These are phyloP conservation scores for Anser brachyrhynchus DNA, from an alignment of 2,113 vertebrate species.

Conservation along the genomic window DNA sequence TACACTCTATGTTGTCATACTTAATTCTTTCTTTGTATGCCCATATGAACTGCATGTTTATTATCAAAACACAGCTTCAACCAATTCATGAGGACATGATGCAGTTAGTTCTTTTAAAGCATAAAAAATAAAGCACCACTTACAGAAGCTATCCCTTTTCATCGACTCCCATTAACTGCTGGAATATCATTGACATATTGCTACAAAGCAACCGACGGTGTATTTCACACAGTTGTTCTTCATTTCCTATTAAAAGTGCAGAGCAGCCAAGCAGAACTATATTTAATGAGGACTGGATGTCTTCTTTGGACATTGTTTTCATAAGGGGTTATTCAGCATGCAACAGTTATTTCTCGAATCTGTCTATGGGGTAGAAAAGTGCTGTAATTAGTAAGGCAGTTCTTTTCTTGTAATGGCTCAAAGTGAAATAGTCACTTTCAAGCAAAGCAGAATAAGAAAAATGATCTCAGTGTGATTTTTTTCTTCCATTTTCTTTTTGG, in stretches of 20 bases:
- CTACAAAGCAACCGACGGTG: constrained; percentile 41
- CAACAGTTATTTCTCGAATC: constrained; percentile 34
- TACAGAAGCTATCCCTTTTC: constrained; percentile 25
- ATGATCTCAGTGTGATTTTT: not conserved
- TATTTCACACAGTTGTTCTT: constrained; percentile 46
- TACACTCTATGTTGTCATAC: not conserved
- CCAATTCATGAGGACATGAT: constrained; percentile 18
- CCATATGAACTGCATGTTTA: constrained; percentile 9
- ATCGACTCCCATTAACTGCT: constrained; percentile 31
- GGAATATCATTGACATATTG: constrained; percentile 27
- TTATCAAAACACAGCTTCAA: constrained; percentile 42
- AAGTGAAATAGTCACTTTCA: not conserved
- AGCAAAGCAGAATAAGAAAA: not conserved
- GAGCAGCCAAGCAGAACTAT: constrained; percentile 53
- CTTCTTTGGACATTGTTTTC: constrained; percentile 59
- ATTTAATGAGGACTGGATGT: constrained; percentile 64
- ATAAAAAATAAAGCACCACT: not conserved
- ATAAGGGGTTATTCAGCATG: constrained; percentile 21
- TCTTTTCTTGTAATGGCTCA: not conserved
- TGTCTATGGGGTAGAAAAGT: constrained; percentile 17
- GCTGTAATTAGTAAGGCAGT: constrained; percentile 12
- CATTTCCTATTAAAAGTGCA: constrained; percentile 60
- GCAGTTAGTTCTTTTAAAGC: constrained; percentile 24
- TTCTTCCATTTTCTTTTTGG: not conserved
- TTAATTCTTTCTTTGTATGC: not conserved